Conservation (phyloP, 1,140 invertebrate species). For the Drosophila trapezifrons region DNA sequence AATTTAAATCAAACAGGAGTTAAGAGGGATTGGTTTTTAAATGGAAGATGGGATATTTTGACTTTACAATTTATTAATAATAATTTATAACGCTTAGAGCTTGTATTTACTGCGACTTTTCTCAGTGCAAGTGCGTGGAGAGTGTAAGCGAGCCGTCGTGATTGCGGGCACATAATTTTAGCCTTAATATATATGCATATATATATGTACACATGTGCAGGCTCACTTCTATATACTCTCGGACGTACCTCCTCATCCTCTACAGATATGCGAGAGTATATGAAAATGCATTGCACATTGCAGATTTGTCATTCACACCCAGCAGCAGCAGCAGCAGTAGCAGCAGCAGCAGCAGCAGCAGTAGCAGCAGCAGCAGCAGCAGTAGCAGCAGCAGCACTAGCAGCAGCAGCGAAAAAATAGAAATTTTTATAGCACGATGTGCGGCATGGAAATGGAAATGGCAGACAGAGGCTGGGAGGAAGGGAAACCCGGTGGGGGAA, state of each 20-base stretch:
- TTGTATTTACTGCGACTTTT: too few species aligned
- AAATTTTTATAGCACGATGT: conserved; percentile 28
- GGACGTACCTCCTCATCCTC: too few species aligned
- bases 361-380: conserved; percentile 22
- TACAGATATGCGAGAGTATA: not conserved
- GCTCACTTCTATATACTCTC: conserved; percentile 9
- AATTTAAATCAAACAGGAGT: not conserved
- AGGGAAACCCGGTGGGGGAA: conserved; percentile 1
- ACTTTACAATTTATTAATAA: too few species aligned
- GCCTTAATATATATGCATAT: conserved; percentile 34
- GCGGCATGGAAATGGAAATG: conserved; percentile 45
- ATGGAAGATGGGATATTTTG: too few species aligned
- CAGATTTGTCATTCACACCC: conserved; percentile 58
- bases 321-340: conserved; percentile 5
- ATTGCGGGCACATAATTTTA: conserved; percentile 57
- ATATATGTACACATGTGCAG: conserved; percentile 13
- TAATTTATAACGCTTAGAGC: too few species aligned
- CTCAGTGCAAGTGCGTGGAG: conserved; percentile 8
- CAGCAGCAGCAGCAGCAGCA: conserved; percentile 8
- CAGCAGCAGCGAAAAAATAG: conserved; percentile 20
- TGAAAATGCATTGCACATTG: conserved; percentile 50
- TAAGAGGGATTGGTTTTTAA: too few species aligned
- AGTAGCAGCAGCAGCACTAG: conserved; percentile 11
- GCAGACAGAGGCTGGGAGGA: not conserved
- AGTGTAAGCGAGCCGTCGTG: conserved; percentile 19